Percentiles rank a stretch among this genome's conserved stretches.
Conservation (phyloP, 2,888 invertebrate species). For the Uloborus plumipes region DNA sequence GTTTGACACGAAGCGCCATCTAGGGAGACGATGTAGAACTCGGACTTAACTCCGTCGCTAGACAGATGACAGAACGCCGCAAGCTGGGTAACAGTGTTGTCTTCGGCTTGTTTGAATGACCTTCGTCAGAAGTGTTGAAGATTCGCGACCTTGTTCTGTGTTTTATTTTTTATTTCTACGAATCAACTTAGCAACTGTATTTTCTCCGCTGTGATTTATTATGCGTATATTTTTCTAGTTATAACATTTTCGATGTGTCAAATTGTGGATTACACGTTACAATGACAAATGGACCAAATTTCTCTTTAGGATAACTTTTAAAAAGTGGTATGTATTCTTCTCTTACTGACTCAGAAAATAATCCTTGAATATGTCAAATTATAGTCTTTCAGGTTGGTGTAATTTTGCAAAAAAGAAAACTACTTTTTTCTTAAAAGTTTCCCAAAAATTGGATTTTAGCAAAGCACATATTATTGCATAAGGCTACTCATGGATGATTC, state of each 20-base stretch:
- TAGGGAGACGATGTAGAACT: slow-evolving; percentile 27
- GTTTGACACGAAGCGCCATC: slow-evolving; percentile 25
- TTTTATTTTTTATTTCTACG: slow-evolving; percentile 8
- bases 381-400: too few relatives aligned
- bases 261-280: slow-evolving; percentile 35
- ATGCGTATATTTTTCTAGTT: not conserved
- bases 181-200: slow-evolving; percentile 13
- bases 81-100: not conserved
- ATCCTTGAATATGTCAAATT: too few relatives aligned
- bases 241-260: slow-evolving; percentile 35
- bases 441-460: too few relatives aligned
- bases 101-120: slow-evolving; percentile 23
- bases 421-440: too few relatives aligned
- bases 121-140: slow-evolving; percentile 20
- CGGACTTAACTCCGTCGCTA: not conserved
- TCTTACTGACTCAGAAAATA: too few relatives aligned
- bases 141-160: slow-evolving; percentile 38
- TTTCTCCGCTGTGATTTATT: slow-evolving; percentile 12
- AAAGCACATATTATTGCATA: too few relatives aligned
- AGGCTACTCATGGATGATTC: too few relatives aligned
- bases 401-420: too few relatives aligned
- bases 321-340: too few relatives aligned
- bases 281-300: not conserved
- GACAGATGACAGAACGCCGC: slow-evolving; percentile 27
- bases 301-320: slow-evolving; percentile 9